Evolutionary conservation across 1,140 invertebrate species (phyloP), one percentile per base, ranked within the genome.

Genomic region (Heliconius eleuchia): DNA sequence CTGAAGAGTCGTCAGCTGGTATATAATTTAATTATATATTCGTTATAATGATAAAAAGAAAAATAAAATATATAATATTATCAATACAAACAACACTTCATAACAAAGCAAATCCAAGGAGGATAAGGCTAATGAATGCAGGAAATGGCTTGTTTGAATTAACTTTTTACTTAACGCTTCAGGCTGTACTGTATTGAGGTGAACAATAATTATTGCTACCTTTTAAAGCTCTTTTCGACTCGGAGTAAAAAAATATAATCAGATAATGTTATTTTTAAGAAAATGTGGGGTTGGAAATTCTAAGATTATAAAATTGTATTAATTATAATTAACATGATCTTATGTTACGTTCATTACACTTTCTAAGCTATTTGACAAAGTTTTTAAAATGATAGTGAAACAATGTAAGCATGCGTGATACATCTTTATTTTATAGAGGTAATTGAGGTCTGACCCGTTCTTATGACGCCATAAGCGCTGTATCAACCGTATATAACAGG

Each of bases 121-220:
- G 55, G 27, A 71, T 79, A 34, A 52, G 8, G 74, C 70, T 79
- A 79, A 76, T 72, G 74, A 79, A 57, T 76, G 57, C 73, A 79
- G 74, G 74, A 75, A 79, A 79, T 79, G 78, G 78, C 78, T 30
- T n/a, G 39, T 76, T 74, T 55, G 42, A 70, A 76, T 79, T 75
- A 23, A 74, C 34, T 71, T 79, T 75, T 76, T 72, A 50, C 34
- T 76, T 39, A 70, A 70, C 11, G 60, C 60, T 1, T 66, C 27
- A 27, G 60, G 60, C 60, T 16, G 11, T 60, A 60, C n/a, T 27
- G 19, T 66, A 30, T 66, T 13, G 9, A 27, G 23, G 60, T 27
- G 23, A 66, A 23, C 13, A 66, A 23, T 3, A 57, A 57, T 57
- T 27, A 66, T 27, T 66, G 11, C 23, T 66, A 66, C 11, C 60